Evolutionary conservation across 2,113 vertebrate species (phyloP), one percentile per base, ranked within the genome.

Genomic region (Chamaetylas fuelleborni): DNA sequence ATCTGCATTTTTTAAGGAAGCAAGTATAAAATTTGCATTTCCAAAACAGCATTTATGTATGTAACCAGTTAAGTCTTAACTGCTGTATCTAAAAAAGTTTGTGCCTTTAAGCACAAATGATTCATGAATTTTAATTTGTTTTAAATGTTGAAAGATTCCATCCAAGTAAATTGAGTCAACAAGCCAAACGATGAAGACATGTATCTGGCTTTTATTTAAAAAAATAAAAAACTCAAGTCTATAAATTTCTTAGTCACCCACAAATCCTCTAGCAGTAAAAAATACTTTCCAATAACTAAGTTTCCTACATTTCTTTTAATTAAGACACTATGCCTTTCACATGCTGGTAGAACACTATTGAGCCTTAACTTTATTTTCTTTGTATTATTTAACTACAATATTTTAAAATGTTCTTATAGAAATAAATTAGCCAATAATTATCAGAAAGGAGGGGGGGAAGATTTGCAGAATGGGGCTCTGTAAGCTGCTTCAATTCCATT

Each of bases 121-220:
- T 90, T 86, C 76, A 94, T 90, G 82, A 86, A 92, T 94, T 95
- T 86, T 96, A 95, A 96, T 95, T 95, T 84, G 94, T 92, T 97
- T 90, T 92, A 92, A 88, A 96, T 92, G 92, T 78, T 94, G 90
- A 95, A 96, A 92, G 92, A 86, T 42, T 74, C 64, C 79, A 88
- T 88, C 94, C 92, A 88, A 96, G 72, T 48, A 90, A 95, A 96
- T 45, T 42, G 40, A 96, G 82, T 92, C 86, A 93, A 94, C 57
- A 92, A 94, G 85, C 69, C 93, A 93, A 86, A 81, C 1, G 53
- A 96, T 84, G 92, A 92, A 94, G 69, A 88, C 69, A 51, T 23
- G 16, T 90, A 83, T 95, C 87, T 95, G 93, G 2, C 57, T 94
- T 78, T 57, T 88, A 96, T 93, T 95, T 94, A 33, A 73, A 87